These are phyloP conservation scores for Beaufortia kweichowensis DNA, from an alignment of 2,113 vertebrate species.

Conservation along the genomic window DNA sequence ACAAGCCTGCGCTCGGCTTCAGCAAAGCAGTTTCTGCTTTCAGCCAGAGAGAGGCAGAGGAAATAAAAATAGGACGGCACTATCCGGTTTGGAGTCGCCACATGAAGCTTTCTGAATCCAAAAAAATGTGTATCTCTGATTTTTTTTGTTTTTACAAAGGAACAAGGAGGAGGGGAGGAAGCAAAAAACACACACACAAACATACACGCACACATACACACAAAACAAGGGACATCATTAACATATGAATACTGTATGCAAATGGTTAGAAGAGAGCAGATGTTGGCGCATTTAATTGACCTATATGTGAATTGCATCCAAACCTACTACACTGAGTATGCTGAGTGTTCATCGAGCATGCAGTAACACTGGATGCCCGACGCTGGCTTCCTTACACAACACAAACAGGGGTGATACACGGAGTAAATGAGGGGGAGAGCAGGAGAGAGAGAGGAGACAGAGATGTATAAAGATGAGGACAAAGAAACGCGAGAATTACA, in stretches of 20 bases:
- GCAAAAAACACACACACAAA: slow-evolving; percentile 59
- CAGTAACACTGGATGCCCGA: slow-evolving; percentile 78
- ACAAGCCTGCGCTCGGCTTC: slow-evolving; percentile 77
- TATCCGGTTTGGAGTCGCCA: slow-evolving; percentile 61
- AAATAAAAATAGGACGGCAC: slow-evolving; percentile 88
- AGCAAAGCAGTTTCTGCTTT: slow-evolving; percentile 67
- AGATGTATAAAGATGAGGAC: slow-evolving; percentile 41
- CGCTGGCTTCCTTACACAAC: slow-evolving; percentile 61
- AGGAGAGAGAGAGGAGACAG: slow-evolving; percentile 22
- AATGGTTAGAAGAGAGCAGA: slow-evolving; percentile 99
- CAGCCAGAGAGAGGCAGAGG: slow-evolving; percentile 69
- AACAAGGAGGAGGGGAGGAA: slow-evolving; percentile 72
- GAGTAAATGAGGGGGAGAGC: slow-evolving; percentile 31
- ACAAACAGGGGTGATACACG: slow-evolving; percentile 24
- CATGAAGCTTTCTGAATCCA: slow-evolving; percentile 82
- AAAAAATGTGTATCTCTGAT: slow-evolving; percentile 72
- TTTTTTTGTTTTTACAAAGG: slow-evolving; percentile 65
- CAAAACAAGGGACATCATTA: slow-evolving; percentile 94
- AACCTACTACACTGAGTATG: slow-evolving; percentile 96
- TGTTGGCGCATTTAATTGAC: slow-evolving; percentile 99
- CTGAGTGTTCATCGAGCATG: slow-evolving; percentile 89
- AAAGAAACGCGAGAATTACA: slow-evolving; percentile 65
- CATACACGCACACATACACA: slow-evolving; percentile 61
- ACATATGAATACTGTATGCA: slow-evolving; percentile 99
- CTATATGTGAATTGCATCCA: slow-evolving; percentile 99